Conservation (phyloP, 2,888 invertebrate genomes). For the Ariolimax columbianus region DNA sequence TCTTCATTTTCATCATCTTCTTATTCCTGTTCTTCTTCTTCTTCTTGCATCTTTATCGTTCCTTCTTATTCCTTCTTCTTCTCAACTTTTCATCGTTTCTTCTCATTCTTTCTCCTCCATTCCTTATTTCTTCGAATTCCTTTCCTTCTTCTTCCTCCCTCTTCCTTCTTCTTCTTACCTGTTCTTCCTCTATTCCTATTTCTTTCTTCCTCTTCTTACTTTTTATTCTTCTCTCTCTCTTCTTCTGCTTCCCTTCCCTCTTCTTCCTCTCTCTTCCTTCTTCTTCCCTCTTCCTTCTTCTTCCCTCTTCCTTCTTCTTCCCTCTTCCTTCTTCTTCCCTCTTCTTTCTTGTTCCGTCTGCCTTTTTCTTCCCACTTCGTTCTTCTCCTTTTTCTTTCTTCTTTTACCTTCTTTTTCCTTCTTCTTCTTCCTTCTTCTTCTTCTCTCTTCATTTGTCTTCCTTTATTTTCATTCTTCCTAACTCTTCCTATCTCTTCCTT, state of each 20-base stretch:
- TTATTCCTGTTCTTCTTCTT: too few relatives aligned
- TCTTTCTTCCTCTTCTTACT: too few relatives aligned
- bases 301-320: slow-evolving; percentile 3
- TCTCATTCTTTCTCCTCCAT: too few relatives aligned
- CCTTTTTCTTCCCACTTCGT: too few relatives aligned
- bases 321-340: not conserved
- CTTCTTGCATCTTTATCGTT: too few relatives aligned
- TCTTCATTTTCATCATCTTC: too few relatives aligned
- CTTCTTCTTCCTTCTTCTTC: not conserved
- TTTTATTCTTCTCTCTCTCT: too few relatives aligned
- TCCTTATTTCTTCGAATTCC: too few relatives aligned
- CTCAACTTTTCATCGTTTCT: too few relatives aligned
- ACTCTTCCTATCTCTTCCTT: slow-evolving; percentile 4
- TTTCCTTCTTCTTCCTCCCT: not conserved
- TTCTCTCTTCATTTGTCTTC: not conserved
- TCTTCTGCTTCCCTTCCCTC: too few relatives aligned
- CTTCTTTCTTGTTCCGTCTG: not conserved
- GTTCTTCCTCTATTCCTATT: not conserved
- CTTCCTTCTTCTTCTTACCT: not conserved
- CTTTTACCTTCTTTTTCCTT: slow-evolving; percentile 8
- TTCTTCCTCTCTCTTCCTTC: not conserved
- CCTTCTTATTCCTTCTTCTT: too few relatives aligned
- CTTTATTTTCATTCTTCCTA: not conserved
- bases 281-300: not conserved
- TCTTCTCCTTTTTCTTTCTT: too few relatives aligned